phyloP scores from a whole-genome alignment of 2,888 invertebrate species.

The Dicroscelio sp. region DNA sequence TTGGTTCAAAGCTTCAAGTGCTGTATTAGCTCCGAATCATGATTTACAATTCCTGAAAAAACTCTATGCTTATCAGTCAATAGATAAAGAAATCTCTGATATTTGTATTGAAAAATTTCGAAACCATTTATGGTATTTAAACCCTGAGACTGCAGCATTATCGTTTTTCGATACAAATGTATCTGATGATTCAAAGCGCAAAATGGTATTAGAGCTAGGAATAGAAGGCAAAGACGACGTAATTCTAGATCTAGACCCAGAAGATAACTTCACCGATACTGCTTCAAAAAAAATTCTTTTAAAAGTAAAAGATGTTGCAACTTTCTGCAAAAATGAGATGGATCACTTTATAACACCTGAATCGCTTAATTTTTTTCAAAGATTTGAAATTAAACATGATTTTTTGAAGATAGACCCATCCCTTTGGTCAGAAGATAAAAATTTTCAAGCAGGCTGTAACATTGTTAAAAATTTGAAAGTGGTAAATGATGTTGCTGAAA shows the following conservation, averaged over 20 bases:
- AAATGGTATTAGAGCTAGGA: background rate
- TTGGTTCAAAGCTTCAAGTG: background rate
- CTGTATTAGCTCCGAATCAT: background rate
- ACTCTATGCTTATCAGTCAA: background rate
- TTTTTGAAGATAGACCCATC: background rate
- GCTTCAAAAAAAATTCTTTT: background rate
- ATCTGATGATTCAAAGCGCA: background rate
- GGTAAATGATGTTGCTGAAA: background rate
- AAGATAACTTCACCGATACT: no score
- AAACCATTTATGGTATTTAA: background rate
- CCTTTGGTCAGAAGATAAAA: background rate
- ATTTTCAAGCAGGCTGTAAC: background rate
- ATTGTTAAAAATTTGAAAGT: background rate
- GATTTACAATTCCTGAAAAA: background rate
- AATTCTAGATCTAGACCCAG: no score
- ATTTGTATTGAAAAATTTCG: background rate
- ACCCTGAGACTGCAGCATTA: background rate
- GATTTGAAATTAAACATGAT: background rate
- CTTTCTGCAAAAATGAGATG: background rate
- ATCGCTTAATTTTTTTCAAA: background rate
- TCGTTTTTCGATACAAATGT: background rate
- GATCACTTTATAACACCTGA: background rate
- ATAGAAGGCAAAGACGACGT: background rate
- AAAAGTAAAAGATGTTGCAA: background rate
- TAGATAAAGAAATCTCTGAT: background rate